Conservation (phyloP, 2,113 vertebrate genomes). For the Lethenteron camtschaticum region DNA sequence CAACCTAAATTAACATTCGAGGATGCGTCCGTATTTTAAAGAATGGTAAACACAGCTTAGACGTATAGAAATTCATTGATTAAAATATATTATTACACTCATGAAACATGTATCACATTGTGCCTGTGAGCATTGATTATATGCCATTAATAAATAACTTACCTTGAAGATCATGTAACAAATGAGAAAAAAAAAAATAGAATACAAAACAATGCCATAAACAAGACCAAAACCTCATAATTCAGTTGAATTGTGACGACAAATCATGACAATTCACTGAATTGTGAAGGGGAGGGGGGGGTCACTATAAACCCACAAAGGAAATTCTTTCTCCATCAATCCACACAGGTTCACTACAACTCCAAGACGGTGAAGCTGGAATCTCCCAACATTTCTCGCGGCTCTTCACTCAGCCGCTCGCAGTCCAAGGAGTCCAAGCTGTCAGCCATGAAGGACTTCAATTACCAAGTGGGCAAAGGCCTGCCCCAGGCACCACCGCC, state of each 20-base stretch:
- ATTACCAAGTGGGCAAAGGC: constrained; percentile 9
- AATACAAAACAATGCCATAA: not conserved
- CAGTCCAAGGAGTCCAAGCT: constrained; percentile 97
- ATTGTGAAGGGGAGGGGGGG: too few species aligned
- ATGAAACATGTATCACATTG: too few species aligned
- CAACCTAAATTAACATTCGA: too few species aligned
- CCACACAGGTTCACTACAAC: constrained; percentile 71
- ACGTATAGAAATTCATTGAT: too few species aligned
- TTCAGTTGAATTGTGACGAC: too few species aligned
- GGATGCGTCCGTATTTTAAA: too few species aligned
- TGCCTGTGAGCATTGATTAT: not conserved
- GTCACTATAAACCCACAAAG: too few species aligned
- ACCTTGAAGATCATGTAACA: not conserved
- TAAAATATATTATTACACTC: too few species aligned
- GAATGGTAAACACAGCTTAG: too few species aligned
- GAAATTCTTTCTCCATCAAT: too few species aligned
- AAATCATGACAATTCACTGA: too few species aligned
- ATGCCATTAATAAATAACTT: not conserved
- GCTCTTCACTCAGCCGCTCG: constrained; percentile 83
- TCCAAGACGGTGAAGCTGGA: constrained; percentile 91
- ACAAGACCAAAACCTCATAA: too few species aligned
- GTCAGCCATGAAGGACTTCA: constrained; percentile 86
- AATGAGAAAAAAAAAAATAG: not conserved
- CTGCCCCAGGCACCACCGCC: constrained; percentile 37
- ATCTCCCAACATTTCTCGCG: constrained; percentile 68